Percentiles rank a stretch among this genome's conserved stretches.
These are phyloP conservation scores for Mormyrops attenuatus DNA, from an alignment of 2,797 vertebrate genomes.

Conservation along the genomic window DNA sequence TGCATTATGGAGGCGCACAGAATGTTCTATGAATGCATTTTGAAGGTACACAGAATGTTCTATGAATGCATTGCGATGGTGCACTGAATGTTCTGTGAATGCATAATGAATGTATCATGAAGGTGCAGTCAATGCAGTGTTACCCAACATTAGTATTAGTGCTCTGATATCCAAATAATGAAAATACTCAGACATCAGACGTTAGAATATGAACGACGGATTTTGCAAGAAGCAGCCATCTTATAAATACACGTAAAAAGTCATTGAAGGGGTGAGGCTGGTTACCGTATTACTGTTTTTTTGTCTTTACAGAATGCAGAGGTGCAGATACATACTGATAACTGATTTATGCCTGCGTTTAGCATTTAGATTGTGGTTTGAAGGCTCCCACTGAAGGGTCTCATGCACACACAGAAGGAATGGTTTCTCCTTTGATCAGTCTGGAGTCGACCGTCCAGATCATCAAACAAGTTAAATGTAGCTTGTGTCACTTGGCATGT, in stretches of 20 bases:
- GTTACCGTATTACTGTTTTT: not conserved
- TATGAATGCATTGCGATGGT: not conserved
- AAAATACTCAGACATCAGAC: not conserved
- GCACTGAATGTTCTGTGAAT: not conserved
- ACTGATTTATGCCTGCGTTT: constrained; percentile 81
- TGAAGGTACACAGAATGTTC: not conserved
- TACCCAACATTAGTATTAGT: not conserved
- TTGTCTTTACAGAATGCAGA: constrained; percentile 67
- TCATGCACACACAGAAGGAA: constrained; percentile 77
- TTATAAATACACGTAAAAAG: not conserved
- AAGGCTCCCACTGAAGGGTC: constrained; percentile 79
- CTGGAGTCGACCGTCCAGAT: constrained; percentile 75
- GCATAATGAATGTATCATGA: not conserved
- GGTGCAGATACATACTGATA: constrained; percentile 74
- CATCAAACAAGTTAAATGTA: constrained; percentile 82
- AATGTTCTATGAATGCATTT: not conserved
- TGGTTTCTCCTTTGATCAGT: constrained; percentile 83
- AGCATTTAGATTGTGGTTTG: constrained; percentile 82
- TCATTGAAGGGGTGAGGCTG: not conserved
- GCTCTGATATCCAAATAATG: not conserved
- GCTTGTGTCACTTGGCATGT: constrained; percentile 43
- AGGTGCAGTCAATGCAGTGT: not conserved
- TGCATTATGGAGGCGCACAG: not conserved
- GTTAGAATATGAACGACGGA: not conserved
- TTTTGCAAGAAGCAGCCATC: not conserved